Base-by-base conservation (phyloP, 2,113 vertebrate species). In the human (Homo sapiens) region DNA sequence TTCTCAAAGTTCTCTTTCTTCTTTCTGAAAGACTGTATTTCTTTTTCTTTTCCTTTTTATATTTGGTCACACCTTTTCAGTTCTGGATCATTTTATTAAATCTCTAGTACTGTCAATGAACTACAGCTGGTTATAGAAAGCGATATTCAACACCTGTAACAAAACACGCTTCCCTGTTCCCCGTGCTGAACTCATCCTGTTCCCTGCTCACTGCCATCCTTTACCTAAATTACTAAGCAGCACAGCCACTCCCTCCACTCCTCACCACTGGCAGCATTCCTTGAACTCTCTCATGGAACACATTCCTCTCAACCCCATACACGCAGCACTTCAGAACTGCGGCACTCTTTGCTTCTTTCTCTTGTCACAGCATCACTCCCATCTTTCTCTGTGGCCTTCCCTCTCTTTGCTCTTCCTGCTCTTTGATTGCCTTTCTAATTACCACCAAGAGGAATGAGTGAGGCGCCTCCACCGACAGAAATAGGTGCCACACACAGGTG, bases 21-120 rank as follows among this genome's bases (percentile, higher is more conserved):
- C 45, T 86, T 76, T 79, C 32, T 73, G 25, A 82, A 87, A 23
- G 9, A 40, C 16, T 14, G 0, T 59, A 57, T 23, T 30, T 75
- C 35, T 27, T 57, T n/a, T 48, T 17, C 5, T 59, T 84, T 25
- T 6, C 17, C 5, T 20, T 55, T 7, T 55, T 23, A 76, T 25
- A 35, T 66, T 30, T 57, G 32, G 72, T 57, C 57, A 4, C 61
- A 0, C 25, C 75, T 76, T 30, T 79, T 66, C 16, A 66, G 22
- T n/a, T 66, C 43, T 75, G 79, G 45, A 85, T 93, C 93, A 48
- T 83, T 83, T 96, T 43, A 43, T 35, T 78, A 93, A 81, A 93
- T 13, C 22, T 13, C n/a, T 61, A 57, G 59, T 50, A 70, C 57
- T 68, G 40, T 43, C 35, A 92, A 35, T 27, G 35, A 48, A n/a